Evolutionary conservation across 2,113 vertebrate genomes (phyloP).

Genomic region (Bathybates hornii): DNA sequence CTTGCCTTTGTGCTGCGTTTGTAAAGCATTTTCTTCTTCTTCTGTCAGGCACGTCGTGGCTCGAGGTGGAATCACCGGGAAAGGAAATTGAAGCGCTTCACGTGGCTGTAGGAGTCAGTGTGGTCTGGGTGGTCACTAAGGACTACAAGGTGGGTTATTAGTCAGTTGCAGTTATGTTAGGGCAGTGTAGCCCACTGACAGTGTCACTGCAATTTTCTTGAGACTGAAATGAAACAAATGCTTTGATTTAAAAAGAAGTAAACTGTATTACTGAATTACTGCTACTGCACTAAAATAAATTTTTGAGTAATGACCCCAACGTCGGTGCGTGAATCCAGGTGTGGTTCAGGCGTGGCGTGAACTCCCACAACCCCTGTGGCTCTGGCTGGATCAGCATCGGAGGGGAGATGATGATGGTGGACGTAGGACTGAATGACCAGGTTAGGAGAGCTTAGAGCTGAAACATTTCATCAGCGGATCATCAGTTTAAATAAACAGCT

Average conservation of each 20-base stretch:
- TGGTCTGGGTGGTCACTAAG: slow-evolving; percentile 94
- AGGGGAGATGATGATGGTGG: slow-evolving; percentile 92
- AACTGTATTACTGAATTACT: not conserved
- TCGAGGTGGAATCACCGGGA: slow-evolving; percentile 80
- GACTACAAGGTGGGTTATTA: slow-evolving; percentile 80
- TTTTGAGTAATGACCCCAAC: not conserved
- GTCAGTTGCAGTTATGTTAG: not conserved
- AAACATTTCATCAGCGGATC: not conserved
- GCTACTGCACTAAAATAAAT: not conserved
- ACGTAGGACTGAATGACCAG: slow-evolving; percentile 92
- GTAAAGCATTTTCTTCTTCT: not conserved
- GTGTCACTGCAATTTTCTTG: not conserved
- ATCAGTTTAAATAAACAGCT: not conserved
- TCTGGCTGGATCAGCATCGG: slow-evolving; percentile 95
- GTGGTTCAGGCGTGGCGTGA: slow-evolving; percentile 95
- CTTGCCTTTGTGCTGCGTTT: not conserved
- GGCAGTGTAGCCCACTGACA: not conserved
- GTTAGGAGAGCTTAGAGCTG: slow-evolving; percentile 46
- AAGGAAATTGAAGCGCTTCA: slow-evolving; percentile 85
- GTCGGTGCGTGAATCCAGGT: slow-evolving; percentile 70
- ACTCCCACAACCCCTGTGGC: slow-evolving; percentile 91
- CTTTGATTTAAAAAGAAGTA: not conserved
- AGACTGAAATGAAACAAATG: not conserved
- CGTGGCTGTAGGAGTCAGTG: slow-evolving; percentile 81
- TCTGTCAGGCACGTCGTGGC: slow-evolving; percentile 76